Base-by-base conservation (phyloP, 2,113 vertebrate species). In the Clinocottus analis region DNA sequence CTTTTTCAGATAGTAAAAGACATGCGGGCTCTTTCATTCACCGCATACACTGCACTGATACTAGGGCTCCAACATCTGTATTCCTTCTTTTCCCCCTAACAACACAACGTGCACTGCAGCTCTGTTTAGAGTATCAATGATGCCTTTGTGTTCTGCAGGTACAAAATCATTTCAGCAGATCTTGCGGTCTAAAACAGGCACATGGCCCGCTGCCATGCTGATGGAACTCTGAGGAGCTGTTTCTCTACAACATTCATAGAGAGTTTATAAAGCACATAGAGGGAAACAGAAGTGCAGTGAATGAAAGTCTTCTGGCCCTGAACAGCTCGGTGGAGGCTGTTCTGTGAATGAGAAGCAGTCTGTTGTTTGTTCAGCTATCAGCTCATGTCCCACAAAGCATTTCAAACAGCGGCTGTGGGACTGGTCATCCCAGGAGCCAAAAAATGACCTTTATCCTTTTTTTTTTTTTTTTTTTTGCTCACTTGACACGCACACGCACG, bases 141-240 rank as follows among this genome's bases (percentile, higher is more conserved):
- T 74, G 79, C 79, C 87, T 94, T 92, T 92, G 92, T 91, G 73
- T 79, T 70, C 85, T 80, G 59, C 19, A 9, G 77, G 76, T 84
- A 84, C 47, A 67, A 81, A 90, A 94, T 91, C 67, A 87, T 93
- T 90, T 90, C 64, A 88, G 53, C 89, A 93, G 90, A 90, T 86
- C 88, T 73, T 60, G 31, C 33, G 65, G 83, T 59, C 21, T 68
- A 68, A 64, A 78, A 64, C 77, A 67, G 80, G 76, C 69, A 63
- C 61, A 55, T 47, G 58, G 64, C 64, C 62, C 72, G 59, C 69
- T 69, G 79, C 66, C 53, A 16, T 56, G 65, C 49, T 53, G 51
- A n/a, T 51, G 51, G 51, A 58, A 35, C 31, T 68, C 27, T 37
- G 2, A 23, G n/a, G 10, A 53, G 51, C 51, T 47, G 21, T 72